phyloP scores from a whole-genome alignment of 2,888 invertebrate genomes.

The Sympetrum striolatum region DNA sequence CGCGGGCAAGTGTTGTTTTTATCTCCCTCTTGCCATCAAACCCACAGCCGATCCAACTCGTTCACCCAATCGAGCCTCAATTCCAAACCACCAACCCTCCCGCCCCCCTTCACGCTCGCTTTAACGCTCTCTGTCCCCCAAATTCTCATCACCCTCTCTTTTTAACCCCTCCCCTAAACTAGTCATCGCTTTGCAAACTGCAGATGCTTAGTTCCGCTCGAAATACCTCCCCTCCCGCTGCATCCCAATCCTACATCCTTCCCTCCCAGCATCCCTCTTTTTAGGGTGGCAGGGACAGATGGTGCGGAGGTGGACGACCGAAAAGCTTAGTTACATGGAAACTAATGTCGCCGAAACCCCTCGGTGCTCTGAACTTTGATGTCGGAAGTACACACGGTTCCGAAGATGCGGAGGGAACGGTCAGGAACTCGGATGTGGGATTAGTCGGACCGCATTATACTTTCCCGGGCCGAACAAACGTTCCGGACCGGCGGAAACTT shows the following conservation, averaged over 20 bases:
- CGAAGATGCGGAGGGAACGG: background rate
- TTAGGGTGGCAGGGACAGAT: background rate
- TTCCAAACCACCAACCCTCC: background rate
- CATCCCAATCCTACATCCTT: background rate
- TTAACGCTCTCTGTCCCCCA: background rate
- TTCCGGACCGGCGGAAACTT: too few species aligned
- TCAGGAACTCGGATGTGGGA: background rate
- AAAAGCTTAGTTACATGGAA: background rate
- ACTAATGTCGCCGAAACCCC: background rate
- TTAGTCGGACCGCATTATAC: too few species aligned
- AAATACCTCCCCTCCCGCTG: background rate
- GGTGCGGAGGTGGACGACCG: constrained; percentile 29
- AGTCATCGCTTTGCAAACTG: constrained; percentile 39
- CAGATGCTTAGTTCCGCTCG: constrained; percentile 25
- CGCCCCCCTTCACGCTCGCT: constrained; percentile 36
- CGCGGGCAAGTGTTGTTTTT: background rate
- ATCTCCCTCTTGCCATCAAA: background rate
- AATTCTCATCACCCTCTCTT: background rate
- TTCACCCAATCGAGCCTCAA: background rate
- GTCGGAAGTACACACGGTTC: background rate
- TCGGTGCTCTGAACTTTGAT: background rate
- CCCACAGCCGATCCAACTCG: background rate
- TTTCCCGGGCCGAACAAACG: too few species aligned
- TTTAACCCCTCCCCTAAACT: constrained; percentile 12
- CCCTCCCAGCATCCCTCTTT: background rate